Base-by-base conservation (phyloP, 2,797 vertebrate genomes). In the Anabacerthia variegaticeps region DNA sequence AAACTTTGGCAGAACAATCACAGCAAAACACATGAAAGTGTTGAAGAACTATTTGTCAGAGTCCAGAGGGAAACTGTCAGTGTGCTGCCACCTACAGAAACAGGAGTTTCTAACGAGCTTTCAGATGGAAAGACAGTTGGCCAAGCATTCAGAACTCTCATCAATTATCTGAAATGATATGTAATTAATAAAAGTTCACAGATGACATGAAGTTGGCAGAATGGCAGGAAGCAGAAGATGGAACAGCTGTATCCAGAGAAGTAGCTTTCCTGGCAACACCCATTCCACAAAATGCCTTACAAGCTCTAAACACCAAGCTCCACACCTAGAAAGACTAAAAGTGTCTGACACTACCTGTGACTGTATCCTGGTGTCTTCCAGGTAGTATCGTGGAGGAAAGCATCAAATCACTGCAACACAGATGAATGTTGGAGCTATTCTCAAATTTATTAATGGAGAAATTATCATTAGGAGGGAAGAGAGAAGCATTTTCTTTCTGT, bases 51-150 rank as follows among this genome's bases (percentile, higher is more conserved):
- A 23, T 61, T 54, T 87, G 44, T 36, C 61, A 82, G 65, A 84
- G 24, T 67, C 36, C 65, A 58, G 56, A 73, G 27, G 80, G 62
- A 61, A 85, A 49, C 23, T 74, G 79, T 92, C 5, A 8, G 1
- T 66, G 69, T 88, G 77, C 69, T 95, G 85, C 81, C 85, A 94
- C 39, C 88, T 95, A 90, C 67, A 88, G 89, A 85, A 81, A 48
- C 46, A 61, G 36, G 44, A 75, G 34, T 1, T 86, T 52, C n/a
- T 67, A 14, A 41, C 0, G 10, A 24, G 19, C 5, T 79, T 66
- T 63, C 74, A 62, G 51, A 88, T 30, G 10, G 51, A 88, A 83
- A 75, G n/a, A 43, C 41, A 54, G 22, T 6, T 69, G 69, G 76
- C 55, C 59, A 79, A 77, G 24, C 48, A 66, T 44, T 87, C 52